Evolutionary conservation across 2,797 vertebrate species (phyloP).

Genomic region (Enteromius unitaeniatus): DNA sequence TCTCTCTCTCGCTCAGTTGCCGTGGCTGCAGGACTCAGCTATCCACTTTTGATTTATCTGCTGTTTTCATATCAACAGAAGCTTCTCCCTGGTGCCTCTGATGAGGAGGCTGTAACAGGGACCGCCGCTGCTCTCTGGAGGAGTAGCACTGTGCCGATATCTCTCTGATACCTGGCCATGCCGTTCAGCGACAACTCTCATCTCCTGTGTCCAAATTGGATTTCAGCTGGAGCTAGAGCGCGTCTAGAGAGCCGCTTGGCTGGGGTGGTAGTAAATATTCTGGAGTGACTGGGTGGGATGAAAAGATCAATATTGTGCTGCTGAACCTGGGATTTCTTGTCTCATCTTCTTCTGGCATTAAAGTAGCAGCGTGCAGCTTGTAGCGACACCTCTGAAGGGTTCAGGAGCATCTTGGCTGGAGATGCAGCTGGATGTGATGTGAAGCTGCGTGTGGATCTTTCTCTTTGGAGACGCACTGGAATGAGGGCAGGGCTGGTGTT

Average conservation of each 20-base stretch:
- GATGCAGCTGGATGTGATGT: constrained; percentile 49
- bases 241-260: constrained; percentile 36
- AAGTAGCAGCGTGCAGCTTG: constrained; percentile 59
- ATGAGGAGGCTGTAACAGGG: constrained; percentile 59
- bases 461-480: constrained; percentile 70
- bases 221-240: constrained; percentile 54
- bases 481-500: constrained; percentile 80
- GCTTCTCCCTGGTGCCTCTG: constrained; percentile 62
- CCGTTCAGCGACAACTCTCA: constrained; percentile 42
- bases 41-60: constrained; percentile 75
- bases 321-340: constrained; percentile 59
- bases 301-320: constrained; percentile 63
- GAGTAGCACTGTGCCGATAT: constrained; percentile 65
- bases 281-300: constrained; percentile 50
- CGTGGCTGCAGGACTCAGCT: constrained; percentile 75
- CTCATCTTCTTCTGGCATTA: constrained; percentile 52
- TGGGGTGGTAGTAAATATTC: constrained; percentile 63
- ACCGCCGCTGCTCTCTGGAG: constrained; percentile 59
- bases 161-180: constrained; percentile 54
- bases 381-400: constrained; percentile 53
- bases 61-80: constrained; percentile 72
- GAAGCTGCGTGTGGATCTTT: constrained; percentile 52
- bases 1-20: constrained; percentile 56
- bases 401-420: constrained; percentile 53
- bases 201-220: constrained; percentile 29